Evolutionary conservation across 2,888 invertebrate genomes (phyloP), one percentile per base, ranked within the genome.

Genomic region (Pammene aurita): DNA sequence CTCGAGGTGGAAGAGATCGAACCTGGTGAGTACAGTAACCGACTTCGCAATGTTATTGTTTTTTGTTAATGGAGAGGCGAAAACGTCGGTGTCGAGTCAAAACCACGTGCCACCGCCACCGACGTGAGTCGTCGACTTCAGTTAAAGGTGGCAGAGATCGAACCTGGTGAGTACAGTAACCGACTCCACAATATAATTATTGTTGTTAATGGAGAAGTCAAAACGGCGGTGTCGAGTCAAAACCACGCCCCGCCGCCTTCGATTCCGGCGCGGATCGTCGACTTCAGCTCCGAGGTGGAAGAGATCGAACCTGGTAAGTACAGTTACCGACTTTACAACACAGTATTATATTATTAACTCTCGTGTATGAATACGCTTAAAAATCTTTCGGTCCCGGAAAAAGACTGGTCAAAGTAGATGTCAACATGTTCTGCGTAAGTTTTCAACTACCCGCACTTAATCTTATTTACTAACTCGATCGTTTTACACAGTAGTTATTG

Each of bases 71-170:
- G 56, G 81, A 90, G 90, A 90, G 80, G 82, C 90, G 42, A 89
- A 88, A 72, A 79, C 89, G 7, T 78, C 82, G 0, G 84, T 83
- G 65, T 86, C 88, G 44, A 90, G 89, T 77, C 87, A 89, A 2
- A 89, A 87, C 77, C 89, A 89, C 77, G 77, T n/a, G n/a, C n/a
- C 76, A 66, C 73, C 77, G 7, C 72, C 77, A 5, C 86, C 84
- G 76, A 86, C 86, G 66, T 73, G 89, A 10, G 72, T 75, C 0
- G 77, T 80, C 13, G 83, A 85, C 11, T 52, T 52, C 52, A 52
- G 52, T 11, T 52, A 7, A 34, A 52, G 9, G 52, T 52, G 13
- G 52, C 26, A 7, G 52, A 52, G 34, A 52, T 52, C 9, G 52
- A 52, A 34, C 52, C 52, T 6, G 52, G 52, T 52, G 34, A 26